These are phyloP conservation scores for Lochmaea capreae DNA, from an alignment of 2,888 invertebrate genomes.

Conservation along the genomic window DNA sequence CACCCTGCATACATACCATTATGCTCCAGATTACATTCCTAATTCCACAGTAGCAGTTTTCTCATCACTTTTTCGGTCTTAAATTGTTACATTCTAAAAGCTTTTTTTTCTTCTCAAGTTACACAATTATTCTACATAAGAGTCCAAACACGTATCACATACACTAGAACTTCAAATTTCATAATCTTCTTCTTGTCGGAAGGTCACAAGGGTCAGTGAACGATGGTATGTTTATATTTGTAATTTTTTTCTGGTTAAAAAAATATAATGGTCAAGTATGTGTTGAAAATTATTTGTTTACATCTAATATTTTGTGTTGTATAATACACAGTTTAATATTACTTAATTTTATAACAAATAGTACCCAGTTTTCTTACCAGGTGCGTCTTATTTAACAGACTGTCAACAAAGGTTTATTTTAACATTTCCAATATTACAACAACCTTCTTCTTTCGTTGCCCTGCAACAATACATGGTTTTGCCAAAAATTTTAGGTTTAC, in stretches of 20 bases:
- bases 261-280: background rate
- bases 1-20: too few species aligned
- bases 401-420: too few species aligned
- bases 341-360: too few species aligned
- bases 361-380: too few species aligned
- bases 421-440: too few species aligned
- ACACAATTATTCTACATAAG: background rate
- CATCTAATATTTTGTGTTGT: too few species aligned
- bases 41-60: background rate
- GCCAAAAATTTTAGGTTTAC: too few species aligned
- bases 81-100: background rate
- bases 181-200: background rate
- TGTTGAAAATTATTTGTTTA: background rate
- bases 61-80: background rate
- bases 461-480: too few species aligned
- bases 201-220: constrained; percentile 18
- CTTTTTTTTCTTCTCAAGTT: background rate
- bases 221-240: constrained; percentile 12
- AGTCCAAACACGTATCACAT: background rate
- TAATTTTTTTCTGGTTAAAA: background rate
- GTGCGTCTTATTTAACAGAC: too few species aligned
- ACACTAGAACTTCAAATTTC: background rate
- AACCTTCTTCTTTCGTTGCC: too few species aligned
- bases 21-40: background rate
- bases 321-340: too few species aligned